A percentile compares a stretch with the other conserved stretches of the same genome.
Conservation (phyloP, 2,797 vertebrate genomes). For the Salarias fasciatus region DNA sequence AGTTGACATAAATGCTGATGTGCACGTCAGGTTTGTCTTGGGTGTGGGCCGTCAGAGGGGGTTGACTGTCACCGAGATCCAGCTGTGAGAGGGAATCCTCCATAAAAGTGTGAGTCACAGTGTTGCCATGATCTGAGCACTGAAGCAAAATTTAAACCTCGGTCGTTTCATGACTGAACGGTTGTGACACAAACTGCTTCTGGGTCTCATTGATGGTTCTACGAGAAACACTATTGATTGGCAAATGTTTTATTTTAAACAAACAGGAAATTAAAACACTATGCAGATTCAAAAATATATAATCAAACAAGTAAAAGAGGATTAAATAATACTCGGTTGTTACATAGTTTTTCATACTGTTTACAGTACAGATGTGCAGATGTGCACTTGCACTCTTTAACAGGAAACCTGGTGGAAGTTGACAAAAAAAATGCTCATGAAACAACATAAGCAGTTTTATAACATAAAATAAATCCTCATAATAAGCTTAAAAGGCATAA, state of each 20-base stretch:
- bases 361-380: not conserved
- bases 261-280: too few species aligned
- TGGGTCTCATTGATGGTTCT: too few species aligned
- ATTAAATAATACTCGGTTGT: not conserved
- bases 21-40: slow-evolving; percentile 5
- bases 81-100: not conserved
- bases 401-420: not conserved
- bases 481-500: slow-evolving; percentile 14
- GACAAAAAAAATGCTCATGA: not conserved
- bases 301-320: slow-evolving; percentile 7
- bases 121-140: not conserved
- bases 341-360: not conserved
- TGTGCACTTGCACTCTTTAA: slow-evolving; percentile 1
- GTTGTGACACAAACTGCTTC: too few species aligned
- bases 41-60: not conserved
- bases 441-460: not conserved
- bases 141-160: not conserved
- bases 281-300: not conserved
- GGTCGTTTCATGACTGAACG: too few species aligned
- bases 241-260: too few species aligned
- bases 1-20: not conserved
- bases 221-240: too few species aligned
- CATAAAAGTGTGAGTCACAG: too few species aligned
- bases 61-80: not conserved
- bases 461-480: not conserved